A percentile compares a stretch with the other conserved stretches of the same genome.
phyloP scores from a whole-genome alignment of 2,797 vertebrate species.

The Nannoperca australis region DNA sequence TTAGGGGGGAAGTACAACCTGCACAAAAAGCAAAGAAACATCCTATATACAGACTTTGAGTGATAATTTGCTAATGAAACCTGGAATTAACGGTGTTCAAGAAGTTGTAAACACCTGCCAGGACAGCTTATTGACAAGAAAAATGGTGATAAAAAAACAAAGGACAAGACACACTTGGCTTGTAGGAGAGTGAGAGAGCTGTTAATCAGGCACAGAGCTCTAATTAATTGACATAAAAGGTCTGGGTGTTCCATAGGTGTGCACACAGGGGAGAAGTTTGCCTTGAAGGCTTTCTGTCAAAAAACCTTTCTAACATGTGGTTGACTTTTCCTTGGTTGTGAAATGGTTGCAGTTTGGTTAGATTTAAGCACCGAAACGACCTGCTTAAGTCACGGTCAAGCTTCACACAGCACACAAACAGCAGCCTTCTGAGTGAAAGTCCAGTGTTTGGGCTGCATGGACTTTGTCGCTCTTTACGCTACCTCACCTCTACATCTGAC shows the following conservation, averaged over 20 bases:
- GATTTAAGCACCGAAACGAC: no score
- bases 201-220: slow-evolving; percentile 9
- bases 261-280: no score
- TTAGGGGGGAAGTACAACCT: neutral
- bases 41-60: neutral
- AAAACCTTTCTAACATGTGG: no score
- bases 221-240: slow-evolving; percentile 7
- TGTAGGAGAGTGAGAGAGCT: neutral
- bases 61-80: neutral
- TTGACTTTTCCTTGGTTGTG: no score
- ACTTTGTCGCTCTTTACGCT: no score
- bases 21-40: neutral
- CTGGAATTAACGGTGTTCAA: neutral
- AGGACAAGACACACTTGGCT: neutral
- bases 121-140: neutral
- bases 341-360: no score
- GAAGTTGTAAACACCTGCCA: neutral
- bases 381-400: no score
- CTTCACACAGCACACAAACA: no score
- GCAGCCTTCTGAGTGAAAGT: no score
- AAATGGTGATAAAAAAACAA: neutral
- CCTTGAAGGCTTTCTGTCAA: no score
- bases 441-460: no score
- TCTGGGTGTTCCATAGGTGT: neutral
- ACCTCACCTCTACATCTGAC: no score